These are phyloP conservation scores for Heliconius nattereri DNA, from an alignment of 1,140 invertebrate species.

Conservation along the genomic window DNA sequence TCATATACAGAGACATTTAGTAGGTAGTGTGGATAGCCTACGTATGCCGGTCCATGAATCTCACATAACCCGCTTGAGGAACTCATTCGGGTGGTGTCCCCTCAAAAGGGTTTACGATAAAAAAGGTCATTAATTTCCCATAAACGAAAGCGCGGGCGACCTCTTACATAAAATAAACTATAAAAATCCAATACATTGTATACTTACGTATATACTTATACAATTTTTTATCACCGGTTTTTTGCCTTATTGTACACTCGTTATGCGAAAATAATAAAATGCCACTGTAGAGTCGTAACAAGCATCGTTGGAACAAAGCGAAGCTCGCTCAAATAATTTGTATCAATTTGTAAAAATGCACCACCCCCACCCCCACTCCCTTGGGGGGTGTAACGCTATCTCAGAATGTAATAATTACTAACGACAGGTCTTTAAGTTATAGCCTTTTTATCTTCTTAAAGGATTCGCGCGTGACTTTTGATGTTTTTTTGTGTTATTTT, in stretches of 20 bases:
- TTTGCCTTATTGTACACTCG: conserved; percentile 44
- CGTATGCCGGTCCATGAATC: no score
- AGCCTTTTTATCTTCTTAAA: conserved; percentile 28
- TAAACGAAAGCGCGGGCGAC: no score
- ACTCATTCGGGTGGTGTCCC: no score
- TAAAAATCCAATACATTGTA: not conserved
- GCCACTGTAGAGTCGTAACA: conserved; percentile 77
- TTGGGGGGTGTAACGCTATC: conserved; percentile 50
- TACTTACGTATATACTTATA: not conserved
- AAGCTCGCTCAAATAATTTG: conserved; percentile 80
- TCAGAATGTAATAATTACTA: conserved; percentile 74
- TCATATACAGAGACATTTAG: no score
- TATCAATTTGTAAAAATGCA: conserved; percentile 81
- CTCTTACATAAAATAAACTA: not conserved
- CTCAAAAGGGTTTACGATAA: no score
- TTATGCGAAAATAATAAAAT: conserved; percentile 76
- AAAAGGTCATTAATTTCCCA: not conserved
- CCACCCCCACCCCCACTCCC: conserved; percentile 48
- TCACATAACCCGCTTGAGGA: no score
- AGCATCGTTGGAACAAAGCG: conserved; percentile 80
- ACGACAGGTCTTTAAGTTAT: conserved; percentile 49
- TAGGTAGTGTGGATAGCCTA: no score
- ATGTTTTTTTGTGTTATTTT: conserved; percentile 10
- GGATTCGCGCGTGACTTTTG: conserved; percentile 30
- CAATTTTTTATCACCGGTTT: conserved; percentile 32